A percentile compares a stretch with the other conserved stretches of the same genome.
Conservation (phyloP, 1,140 invertebrate species). For the Conus betulinus region DNA sequence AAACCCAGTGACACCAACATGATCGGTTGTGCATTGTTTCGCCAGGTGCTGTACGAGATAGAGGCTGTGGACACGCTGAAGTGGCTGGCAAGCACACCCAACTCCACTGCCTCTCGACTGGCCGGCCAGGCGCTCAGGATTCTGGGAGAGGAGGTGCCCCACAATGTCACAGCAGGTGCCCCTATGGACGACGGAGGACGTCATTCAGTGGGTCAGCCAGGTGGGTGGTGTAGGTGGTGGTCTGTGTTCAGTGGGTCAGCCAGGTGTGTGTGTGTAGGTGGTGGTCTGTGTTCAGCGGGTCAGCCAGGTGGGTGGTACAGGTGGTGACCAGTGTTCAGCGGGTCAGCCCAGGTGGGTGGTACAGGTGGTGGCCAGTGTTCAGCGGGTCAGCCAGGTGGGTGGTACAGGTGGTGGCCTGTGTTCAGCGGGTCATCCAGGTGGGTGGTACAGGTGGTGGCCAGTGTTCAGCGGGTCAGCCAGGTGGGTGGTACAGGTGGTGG, state of each 20-base stretch:
- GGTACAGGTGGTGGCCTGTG: neutral
- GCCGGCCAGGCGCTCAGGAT: constrained; percentile 95
- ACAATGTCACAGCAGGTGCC: constrained; percentile 99
- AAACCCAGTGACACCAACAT: no score
- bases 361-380: neutral
- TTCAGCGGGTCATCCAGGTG: neutral
- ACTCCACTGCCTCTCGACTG: constrained; percentile 97
- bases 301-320: neutral
- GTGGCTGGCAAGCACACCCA: constrained; percentile 94
- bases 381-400: neutral
- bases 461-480: neutral
- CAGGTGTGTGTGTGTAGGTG: neutral
- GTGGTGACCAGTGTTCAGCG: neutral
- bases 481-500: neutral
- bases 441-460: neutral
- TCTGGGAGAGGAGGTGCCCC: constrained; percentile 97
- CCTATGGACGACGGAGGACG: constrained; percentile 97
- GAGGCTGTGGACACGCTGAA: constrained; percentile 96
- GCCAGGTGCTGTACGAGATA: constrained; percentile 91
- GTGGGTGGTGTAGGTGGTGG: constrained; percentile 64
- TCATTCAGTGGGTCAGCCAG: constrained; percentile 97
- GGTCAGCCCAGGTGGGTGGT: neutral
- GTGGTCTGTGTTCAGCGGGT: neutral
- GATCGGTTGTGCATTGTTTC: neutral
- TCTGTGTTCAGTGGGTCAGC: neutral